Percentiles rank a stretch among this genome's conserved stretches.
These are phyloP conservation scores for Drosophila navojoa DNA, from an alignment of 1,140 invertebrate species.

Conservation along the genomic window DNA sequence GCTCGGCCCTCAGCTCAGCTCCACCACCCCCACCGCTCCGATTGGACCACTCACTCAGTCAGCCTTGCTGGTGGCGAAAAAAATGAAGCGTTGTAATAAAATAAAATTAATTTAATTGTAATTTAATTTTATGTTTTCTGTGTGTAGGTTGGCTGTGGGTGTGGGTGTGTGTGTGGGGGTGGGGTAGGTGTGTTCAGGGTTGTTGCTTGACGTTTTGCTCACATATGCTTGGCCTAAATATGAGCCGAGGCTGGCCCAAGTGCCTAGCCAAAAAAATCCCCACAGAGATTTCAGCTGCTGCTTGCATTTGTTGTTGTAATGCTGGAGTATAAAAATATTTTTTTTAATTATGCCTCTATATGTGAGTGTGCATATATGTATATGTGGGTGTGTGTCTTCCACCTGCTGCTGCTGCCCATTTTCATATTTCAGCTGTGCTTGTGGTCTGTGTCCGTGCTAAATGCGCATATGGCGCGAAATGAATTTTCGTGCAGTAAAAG, in stretches of 20 bases:
- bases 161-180: not conserved
- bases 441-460: slow-evolving; percentile 69
- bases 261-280: not conserved
- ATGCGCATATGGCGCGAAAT: slow-evolving; percentile 78
- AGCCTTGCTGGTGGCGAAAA: not conserved
- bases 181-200: not conserved
- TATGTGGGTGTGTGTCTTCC: slow-evolving; percentile 46
- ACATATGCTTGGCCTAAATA: slow-evolving; percentile 71
- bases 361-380: slow-evolving; percentile 9
- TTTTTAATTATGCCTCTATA: slow-evolving; percentile 71
- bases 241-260: slow-evolving; percentile 18
- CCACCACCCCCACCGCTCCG: not conserved
- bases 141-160: not conserved
- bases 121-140: slow-evolving; percentile 61
- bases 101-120: slow-evolving; percentile 76
- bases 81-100: slow-evolving; percentile 42
- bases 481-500: slow-evolving; percentile 62
- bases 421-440: slow-evolving; percentile 22
- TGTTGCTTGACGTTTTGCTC: not conserved
- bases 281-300: slow-evolving; percentile 9
- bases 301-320: slow-evolving; percentile 2
- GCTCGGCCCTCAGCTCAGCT: too few relatives aligned
- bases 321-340: slow-evolving; percentile 44
- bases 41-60: not conserved
- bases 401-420: slow-evolving; percentile 7